Evolutionary conservation across 1,140 invertebrate species (phyloP), one percentile per base, ranked within the genome.

Genomic region (Cydia splendana): DNA sequence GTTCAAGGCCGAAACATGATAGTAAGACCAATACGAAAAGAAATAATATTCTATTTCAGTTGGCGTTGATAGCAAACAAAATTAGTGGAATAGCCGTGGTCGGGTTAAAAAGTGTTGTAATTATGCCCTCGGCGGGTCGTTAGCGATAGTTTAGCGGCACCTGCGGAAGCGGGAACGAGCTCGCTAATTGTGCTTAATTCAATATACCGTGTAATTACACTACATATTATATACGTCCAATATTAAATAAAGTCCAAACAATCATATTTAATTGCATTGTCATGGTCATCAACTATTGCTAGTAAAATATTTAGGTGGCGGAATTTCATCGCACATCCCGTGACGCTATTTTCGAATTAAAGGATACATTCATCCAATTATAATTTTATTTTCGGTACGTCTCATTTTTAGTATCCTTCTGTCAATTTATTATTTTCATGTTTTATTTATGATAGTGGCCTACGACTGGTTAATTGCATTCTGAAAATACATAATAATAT

Each of bases 71-170:
- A 71, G 82, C 82, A 84, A 86, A 82, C 84, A 75, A 84, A 91
- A 91, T 89, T 89, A 88, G 86, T 88, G 87, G 81, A 89, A 89
- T 85, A 81, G 83, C 83, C 84, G 78, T 87, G 65, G 87, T 87
- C 84, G 85, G 82, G 84, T 86, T 85, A 86, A 85, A 85, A 91
- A 91, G 90, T 89, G 90, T 88, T 85, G 87, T 85, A 90, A 91
- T 91, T 91, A 91, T 82, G 79, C 85, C 82, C 88, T 91, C 84
- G 82, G 79, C 80, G 82, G 81, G 88, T 90, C 89, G 87, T 90
- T 90, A 90, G 90, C 87, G 86, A 90, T 89, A 89, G 88, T 90
- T 88, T 85, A 71, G 67, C 34, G n/a, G 67, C 67, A 42, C 67
- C 34, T 30, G 65, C 65, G 65, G 67, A 82, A 85, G 85, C 84